These are phyloP conservation scores for Dermochelys coriacea DNA, from an alignment of 2,797 vertebrate species.

Conservation along the genomic window DNA sequence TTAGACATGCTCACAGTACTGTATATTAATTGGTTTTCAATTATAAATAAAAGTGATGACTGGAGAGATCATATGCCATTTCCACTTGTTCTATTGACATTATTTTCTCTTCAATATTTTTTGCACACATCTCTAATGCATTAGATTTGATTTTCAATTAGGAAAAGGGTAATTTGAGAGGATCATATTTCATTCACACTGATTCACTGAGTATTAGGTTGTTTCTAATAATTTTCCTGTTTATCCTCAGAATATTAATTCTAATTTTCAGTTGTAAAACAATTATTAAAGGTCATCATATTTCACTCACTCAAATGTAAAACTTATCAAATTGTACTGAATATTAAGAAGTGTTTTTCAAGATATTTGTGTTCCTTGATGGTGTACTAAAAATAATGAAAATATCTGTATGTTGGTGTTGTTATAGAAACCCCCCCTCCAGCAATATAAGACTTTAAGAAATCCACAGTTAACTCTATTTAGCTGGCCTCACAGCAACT, in stretches of 20 bases:
- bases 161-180: neutral
- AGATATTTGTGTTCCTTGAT: neutral
- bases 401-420: neutral
- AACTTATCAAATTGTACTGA: neutral
- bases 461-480: neutral
- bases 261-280: neutral
- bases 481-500: neutral
- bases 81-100: neutral
- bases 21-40: slow-evolving; percentile 5
- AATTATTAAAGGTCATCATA: neutral
- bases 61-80: neutral
- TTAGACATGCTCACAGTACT: neutral
- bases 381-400: neutral
- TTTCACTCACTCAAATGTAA: neutral
- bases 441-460: neutral
- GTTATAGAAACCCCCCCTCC: no score
- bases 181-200: neutral
- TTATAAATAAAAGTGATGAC: slow-evolving; percentile 3
- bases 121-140: neutral
- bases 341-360: neutral
- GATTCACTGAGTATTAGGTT: neutral
- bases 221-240: neutral
- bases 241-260: neutral
- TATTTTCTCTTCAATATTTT: neutral
- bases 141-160: slow-evolving; percentile 17